These are phyloP conservation scores for Sisyra terminalis DNA, from an alignment of 2,888 invertebrate genomes.

Conservation along the genomic window DNA sequence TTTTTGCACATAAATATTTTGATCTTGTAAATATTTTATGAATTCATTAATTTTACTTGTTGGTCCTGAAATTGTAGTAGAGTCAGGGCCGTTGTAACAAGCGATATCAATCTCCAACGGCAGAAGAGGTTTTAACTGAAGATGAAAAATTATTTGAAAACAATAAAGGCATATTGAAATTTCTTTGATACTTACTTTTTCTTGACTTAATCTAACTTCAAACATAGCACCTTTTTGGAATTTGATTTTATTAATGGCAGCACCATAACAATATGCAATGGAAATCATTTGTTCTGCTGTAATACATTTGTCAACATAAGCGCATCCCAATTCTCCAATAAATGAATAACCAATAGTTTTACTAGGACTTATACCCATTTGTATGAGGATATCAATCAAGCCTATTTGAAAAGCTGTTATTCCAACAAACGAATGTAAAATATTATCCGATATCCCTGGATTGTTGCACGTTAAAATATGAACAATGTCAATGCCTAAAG, in stretches of 20 bases:
- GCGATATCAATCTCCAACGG: slow-evolving; percentile 61
- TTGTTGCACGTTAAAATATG: slow-evolving; percentile 30
- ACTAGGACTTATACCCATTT: slow-evolving; percentile 62
- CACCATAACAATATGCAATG: slow-evolving; percentile 39
- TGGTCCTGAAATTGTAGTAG: slow-evolving; percentile 75
- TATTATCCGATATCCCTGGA: slow-evolving; percentile 28
- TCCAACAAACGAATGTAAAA: slow-evolving; percentile 37
- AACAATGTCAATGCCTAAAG: slow-evolving; percentile 33
- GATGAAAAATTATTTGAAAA: background rate
- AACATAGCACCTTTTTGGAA: slow-evolving; percentile 56
- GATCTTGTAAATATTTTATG: slow-evolving; percentile 40
- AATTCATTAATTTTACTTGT: slow-evolving; percentile 41
- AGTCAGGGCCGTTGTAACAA: slow-evolving; percentile 72
- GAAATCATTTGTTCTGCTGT: slow-evolving; percentile 41
- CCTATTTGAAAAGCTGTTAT: slow-evolving; percentile 50
- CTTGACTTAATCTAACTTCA: slow-evolving; percentile 71
- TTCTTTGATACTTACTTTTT: slow-evolving; percentile 61
- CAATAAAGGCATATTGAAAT: slow-evolving; percentile 40
- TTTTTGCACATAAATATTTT: slow-evolving; percentile 57
- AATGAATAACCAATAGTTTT: slow-evolving; percentile 89
- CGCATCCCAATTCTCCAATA: slow-evolving; percentile 58
- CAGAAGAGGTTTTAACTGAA: slow-evolving; percentile 36
- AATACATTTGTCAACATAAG: slow-evolving; percentile 44
- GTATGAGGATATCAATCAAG: slow-evolving; percentile 64
- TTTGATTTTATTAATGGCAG: slow-evolving; percentile 25